Evolutionary conservation across 2,113 vertebrate species (phyloP), one percentile per base, ranked within the genome.

Genomic region (Hucho hucho): DNA sequence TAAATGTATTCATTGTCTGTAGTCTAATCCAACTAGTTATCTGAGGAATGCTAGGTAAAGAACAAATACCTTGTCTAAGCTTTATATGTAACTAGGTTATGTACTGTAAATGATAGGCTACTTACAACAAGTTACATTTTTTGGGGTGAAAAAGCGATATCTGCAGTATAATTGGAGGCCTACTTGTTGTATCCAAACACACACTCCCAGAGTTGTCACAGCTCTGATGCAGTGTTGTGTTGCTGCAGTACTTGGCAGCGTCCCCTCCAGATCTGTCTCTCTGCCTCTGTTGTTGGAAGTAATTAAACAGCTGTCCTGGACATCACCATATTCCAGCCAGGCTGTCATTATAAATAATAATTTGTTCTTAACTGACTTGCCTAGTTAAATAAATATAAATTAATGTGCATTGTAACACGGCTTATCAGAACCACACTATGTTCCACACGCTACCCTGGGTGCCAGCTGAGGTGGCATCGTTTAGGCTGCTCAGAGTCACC

Each of bases 251-350:
- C 18, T 63, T 59, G 26, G 46, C 77, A 64, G 66, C 37, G 29
- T 16, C n/a, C 53, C 59, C 47, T 74, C 11, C 29, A 63, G 67
- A 64, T 16, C 9, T 46, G 5, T 64, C 58, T 61, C 22, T 59
- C 26, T 71, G 67, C 67, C 37, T 58, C 65, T 28, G 20, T 74
- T 66, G 67, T 61, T 43, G 46, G 12, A 70, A 32, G 72, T 75
- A 67, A 70, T 56, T 65, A 63, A 70, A 71, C 72, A 71, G 77
- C 72, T 75, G 77, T 53, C 43, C 58, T n/a, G 46, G 25, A 70
- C 69, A 75, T 59, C 56, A 65, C 59, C 47, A 18, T 69, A 61
- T 65, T 43, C 72, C 58, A 6, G 32, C 7, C 32, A 37, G 37
- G 7, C 9, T 1, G 2, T 37, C 37, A 37, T 37, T 37, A 2